A percentile compares a stretch with the other conserved stretches of the same genome.
phyloP scores from a whole-genome alignment of 2,888 invertebrate species.

The Hybos culiciformis region DNA sequence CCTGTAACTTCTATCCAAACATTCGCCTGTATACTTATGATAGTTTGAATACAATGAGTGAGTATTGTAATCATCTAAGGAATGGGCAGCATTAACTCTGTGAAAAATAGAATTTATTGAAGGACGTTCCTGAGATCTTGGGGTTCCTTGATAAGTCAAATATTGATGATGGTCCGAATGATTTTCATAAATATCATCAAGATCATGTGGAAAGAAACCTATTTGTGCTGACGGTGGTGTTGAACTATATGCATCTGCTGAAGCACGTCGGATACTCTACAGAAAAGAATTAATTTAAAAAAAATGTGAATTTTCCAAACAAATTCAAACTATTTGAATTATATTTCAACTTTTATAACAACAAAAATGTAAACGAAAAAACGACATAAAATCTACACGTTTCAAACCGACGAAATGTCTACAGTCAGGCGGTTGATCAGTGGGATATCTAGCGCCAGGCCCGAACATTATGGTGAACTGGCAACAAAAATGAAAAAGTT shows the following conservation, averaged over 20 bases:
- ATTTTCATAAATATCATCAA: slow-evolving; percentile 34
- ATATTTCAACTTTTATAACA: background rate
- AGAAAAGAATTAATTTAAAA: slow-evolving; percentile 5
- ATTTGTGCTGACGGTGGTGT: slow-evolving; percentile 22
- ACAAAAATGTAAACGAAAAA: background rate
- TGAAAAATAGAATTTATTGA: slow-evolving; percentile 34
- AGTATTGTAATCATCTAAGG: slow-evolving; percentile 28
- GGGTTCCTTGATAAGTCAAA: slow-evolving; percentile 32
- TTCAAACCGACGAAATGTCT: too few species aligned
- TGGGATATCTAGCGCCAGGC: too few species aligned
- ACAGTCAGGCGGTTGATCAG: too few species aligned
- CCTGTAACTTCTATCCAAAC: too few species aligned
- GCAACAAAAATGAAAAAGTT: too few species aligned
- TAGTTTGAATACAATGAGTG: slow-evolving; percentile 10
- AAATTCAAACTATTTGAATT: background rate
- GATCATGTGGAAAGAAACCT: slow-evolving; percentile 34
- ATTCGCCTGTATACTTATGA: slow-evolving; percentile 8
- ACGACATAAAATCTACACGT: too few species aligned
- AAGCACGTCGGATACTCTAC: slow-evolving; percentile 28
- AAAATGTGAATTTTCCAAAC: background rate
- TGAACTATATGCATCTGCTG: slow-evolving; percentile 24
- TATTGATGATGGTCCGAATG: slow-evolving; percentile 35
- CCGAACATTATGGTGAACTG: too few species aligned
- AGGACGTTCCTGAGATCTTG: slow-evolving; percentile 25
- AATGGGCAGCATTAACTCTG: slow-evolving; percentile 28